phyloP scores from a whole-genome alignment of 1,140 invertebrate species.

The Nephila pilipes region DNA sequence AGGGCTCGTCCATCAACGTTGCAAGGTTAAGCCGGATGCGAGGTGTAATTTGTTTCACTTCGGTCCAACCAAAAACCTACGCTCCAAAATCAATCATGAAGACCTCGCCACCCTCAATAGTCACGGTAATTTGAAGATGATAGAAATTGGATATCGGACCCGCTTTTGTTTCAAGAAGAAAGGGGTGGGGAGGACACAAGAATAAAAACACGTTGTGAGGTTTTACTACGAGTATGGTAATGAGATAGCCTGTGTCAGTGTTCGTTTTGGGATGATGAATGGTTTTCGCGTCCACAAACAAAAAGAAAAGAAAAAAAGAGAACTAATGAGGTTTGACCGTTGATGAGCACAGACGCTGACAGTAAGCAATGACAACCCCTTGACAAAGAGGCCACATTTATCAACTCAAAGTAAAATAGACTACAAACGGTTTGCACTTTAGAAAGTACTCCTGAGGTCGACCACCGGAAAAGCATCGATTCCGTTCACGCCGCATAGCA shows the following conservation, averaged over 20 bases:
- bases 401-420: no score
- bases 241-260: background rate
- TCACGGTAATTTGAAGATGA: conserved; percentile 5
- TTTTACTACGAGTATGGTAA: background rate
- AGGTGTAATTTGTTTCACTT: conserved; percentile 36
- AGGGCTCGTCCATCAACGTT: conserved; percentile 17
- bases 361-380: background rate
- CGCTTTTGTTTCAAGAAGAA: background rate
- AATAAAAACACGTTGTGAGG: background rate
- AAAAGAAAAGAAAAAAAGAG: no score
- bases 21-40: conserved; percentile 24
- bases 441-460: no score
- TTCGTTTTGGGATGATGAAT: background rate
- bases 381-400: no score
- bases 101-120: background rate
- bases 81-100: background rate
- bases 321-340: background rate
- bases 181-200: background rate
- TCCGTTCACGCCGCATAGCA: no score
- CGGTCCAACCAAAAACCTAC: background rate
- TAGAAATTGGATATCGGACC: background rate
- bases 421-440: no score
- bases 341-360: background rate
- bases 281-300: background rate
- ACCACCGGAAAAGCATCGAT: no score